Evolutionary conservation across 2,888 invertebrate species (phyloP).

Genomic region (Microctonus aethiopoides): DNA sequence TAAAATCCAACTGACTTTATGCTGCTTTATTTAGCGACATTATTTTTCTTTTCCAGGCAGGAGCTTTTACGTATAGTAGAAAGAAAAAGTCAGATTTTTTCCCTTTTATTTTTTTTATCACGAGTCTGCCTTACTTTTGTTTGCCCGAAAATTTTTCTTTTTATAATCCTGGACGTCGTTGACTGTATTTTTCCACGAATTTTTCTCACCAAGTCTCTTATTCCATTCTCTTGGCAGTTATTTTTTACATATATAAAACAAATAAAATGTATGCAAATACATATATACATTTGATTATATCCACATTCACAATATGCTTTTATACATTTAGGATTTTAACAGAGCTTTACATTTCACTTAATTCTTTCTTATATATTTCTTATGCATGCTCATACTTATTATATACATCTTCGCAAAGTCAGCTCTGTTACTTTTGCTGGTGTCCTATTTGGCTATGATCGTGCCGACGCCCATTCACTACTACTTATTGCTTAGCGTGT

Average conservation of each 20-base stretch:
- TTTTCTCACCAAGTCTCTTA: background rate
- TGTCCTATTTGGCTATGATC: background rate
- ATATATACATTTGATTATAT: no score
- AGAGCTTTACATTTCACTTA: no score
- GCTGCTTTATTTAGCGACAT: background rate
- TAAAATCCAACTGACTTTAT: background rate
- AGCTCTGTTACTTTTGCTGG: background rate
- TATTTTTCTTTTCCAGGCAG: background rate
- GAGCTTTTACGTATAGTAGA: background rate
- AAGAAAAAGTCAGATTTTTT: background rate
- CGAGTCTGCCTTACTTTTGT: background rate
- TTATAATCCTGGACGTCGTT: background rate
- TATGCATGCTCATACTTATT: background rate
- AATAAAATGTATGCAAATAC: background rate
- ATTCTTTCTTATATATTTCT: no score
- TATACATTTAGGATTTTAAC: no score
- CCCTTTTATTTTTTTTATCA: background rate
- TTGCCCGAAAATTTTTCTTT: conserved; percentile 9
- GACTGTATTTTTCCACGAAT: conserved; percentile 7
- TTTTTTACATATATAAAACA: background rate
- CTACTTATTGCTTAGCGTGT: conserved; percentile 19
- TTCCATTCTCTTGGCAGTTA: background rate
- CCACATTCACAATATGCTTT: no score
- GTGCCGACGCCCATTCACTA: conserved; percentile 5
- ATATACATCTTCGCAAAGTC: background rate